These are phyloP conservation scores for Xiphophorus hellerii DNA, from an alignment of 2,113 vertebrate species.

Conservation along the genomic window DNA sequence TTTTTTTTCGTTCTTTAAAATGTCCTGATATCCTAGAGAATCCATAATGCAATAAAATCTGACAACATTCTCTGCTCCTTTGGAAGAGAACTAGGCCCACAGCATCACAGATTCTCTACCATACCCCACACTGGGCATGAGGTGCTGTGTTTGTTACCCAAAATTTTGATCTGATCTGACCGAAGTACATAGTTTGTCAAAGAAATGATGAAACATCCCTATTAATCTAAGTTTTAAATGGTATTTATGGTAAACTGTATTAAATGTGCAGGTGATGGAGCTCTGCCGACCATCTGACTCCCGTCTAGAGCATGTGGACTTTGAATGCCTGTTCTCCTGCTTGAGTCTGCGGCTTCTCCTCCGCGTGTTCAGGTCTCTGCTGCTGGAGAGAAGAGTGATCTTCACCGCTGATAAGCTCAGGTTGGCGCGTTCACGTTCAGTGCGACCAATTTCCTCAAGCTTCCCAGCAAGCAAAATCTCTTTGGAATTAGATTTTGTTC, in stretches of 20 bases:
- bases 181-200: no score
- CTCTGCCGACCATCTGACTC: conserved; percentile 91
- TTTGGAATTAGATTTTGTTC: not conserved
- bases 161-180: no score
- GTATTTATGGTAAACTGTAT: not conserved
- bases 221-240: no score
- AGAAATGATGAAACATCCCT: no score
- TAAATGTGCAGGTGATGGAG: conserved; percentile 86
- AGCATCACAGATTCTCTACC: no score
- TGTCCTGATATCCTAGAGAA: no score
- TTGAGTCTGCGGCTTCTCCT: conserved; percentile 91
- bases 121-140: no score
- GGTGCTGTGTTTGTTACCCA: no score
- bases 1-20: no score
- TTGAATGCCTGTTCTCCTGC: conserved; percentile 89
- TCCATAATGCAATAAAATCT: no score
- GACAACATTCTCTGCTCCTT: no score
- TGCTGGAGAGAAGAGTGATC: conserved; percentile 94
- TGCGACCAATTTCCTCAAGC: not conserved
- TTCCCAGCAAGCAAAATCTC: not conserved
- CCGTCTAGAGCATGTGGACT: conserved; percentile 93
- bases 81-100: no score
- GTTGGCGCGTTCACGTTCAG: conserved; percentile 3
- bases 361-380: conserved; percentile 90
- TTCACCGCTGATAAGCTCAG: conserved; percentile 96